These are phyloP conservation scores for Cheilinus undulatus DNA, from an alignment of 2,113 vertebrate species.

Conservation along the genomic window DNA sequence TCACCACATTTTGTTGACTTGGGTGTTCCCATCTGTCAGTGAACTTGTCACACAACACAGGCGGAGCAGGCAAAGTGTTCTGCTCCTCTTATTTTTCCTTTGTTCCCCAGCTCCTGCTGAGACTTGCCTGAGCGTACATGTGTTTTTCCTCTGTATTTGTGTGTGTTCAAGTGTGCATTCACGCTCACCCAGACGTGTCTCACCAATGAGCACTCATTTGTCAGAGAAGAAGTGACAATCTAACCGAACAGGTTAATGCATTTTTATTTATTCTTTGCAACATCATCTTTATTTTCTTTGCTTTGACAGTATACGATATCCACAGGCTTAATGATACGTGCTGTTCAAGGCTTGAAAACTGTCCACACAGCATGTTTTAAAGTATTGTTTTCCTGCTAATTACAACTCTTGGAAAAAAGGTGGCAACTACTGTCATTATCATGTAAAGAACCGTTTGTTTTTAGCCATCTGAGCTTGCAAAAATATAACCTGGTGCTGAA, in stretches of 20 bases:
- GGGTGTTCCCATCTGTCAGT: slow-evolving; percentile 33
- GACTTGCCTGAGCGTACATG: slow-evolving; percentile 54
- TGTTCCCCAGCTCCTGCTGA: slow-evolving; percentile 50
- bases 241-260: background rate
- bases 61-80: slow-evolving; percentile 14
- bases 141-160: background rate
- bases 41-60: slow-evolving; percentile 43
- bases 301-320: background rate
- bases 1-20: slow-evolving; percentile 3
- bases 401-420: slow-evolving; percentile 37
- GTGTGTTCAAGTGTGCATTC: background rate
- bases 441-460: slow-evolving; percentile 26
- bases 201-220: slow-evolving; percentile 27
- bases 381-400: slow-evolving; percentile 43
- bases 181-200: slow-evolving; percentile 30
- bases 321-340: background rate
- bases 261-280: background rate
- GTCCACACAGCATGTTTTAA: slow-evolving; percentile 28
- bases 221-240: slow-evolving; percentile 9
- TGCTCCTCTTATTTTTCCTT: slow-evolving; percentile 32
- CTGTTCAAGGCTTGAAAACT: background rate
- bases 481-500: slow-evolving; percentile 59
- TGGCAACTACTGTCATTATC: slow-evolving; percentile 14
- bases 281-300: background rate
- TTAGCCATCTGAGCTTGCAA: slow-evolving; percentile 27